These are phyloP conservation scores for Pelecanus crispus DNA, from an alignment of 2,113 vertebrate species.

Conservation along the genomic window DNA sequence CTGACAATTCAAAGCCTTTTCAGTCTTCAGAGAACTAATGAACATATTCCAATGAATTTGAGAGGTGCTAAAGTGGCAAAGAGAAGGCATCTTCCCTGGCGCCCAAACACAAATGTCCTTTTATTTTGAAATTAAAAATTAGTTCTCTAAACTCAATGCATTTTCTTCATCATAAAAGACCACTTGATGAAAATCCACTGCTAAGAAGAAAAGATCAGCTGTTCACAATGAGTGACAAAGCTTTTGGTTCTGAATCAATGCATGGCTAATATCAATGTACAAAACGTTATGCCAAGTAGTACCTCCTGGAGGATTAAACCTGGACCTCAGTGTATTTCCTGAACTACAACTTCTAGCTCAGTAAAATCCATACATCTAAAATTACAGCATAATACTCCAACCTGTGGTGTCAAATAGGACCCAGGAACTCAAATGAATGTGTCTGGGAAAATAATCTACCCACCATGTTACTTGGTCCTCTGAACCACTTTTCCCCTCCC, in stretches of 20 bases:
- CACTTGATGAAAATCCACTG: not conserved
- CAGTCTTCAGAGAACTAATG: not conserved
- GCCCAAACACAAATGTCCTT: not conserved
- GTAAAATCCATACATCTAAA: not conserved
- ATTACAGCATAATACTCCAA: not conserved
- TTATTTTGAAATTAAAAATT: not conserved
- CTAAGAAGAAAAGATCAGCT: not conserved
- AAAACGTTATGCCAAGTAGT: not conserved
- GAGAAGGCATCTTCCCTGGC: not conserved
- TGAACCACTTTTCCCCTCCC: not conserved
- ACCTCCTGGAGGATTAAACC: not conserved
- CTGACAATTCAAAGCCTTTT: not conserved
- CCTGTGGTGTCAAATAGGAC: not conserved
- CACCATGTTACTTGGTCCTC: not conserved
- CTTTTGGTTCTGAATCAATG: not conserved
- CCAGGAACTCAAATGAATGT: not conserved
- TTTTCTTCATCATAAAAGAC: not conserved
- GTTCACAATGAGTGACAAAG: not conserved
- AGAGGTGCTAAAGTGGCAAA: not conserved
- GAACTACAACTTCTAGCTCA: not conserved
- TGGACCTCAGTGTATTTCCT: not conserved
- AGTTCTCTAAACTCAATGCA: not conserved
- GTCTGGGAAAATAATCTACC: not conserved
- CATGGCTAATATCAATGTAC: not conserved
- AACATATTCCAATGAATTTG: not conserved